Evolutionary conservation across 2,888 invertebrate species (phyloP), one percentile per base, ranked within the genome.

Genomic region (Hesperia comma): DNA sequence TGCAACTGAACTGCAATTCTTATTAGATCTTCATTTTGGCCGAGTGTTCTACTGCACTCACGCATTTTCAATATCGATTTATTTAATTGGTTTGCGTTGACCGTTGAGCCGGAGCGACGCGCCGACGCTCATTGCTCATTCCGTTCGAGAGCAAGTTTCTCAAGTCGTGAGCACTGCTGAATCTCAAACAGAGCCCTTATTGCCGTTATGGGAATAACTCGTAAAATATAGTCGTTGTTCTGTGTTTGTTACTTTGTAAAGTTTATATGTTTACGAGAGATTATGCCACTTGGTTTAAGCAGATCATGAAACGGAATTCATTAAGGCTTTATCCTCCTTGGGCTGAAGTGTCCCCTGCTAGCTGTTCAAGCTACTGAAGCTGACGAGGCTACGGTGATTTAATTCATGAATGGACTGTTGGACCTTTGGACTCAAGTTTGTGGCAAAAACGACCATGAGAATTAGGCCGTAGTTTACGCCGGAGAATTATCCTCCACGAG

Each of bases 111-210:
- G 10, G 26, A 26, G n/a, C 15, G 26, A 14, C 15, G 14, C 1
- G 21, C n/a, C 7, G 14, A 51, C 2, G 41, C 62, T 62, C 41
- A 55, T 55, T 46, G 15, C 19, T 19, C 41, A 62, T 62, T 62
- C 62, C 17, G 55, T 17, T 26, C 41, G 14, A 26, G 55, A 43
- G 17, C 19, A 41, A 55, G 54, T 55, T 62, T 43, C 55, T 33
- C 32, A 55, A 43, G 62, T 41, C 43, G 40, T 40, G 40, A 62
- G 43, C 54, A 32, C 40, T 40, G 41, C 32, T 54, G 62, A 62
- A 62, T 62, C 26, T 41, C 17, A 62, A 62, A 40, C 53, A 62
- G 61, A 41, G 54, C 51, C 51, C 15, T 62, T 54, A 54, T 62
- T 62, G 41, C 62, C 40, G 57, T 57, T 57, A 57, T 57, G 57